Percentiles rank a stretch among this genome's conserved stretches.
These are phyloP conservation scores for Xiphophorus maculatus DNA, from an alignment of 2,113 vertebrate genomes.

Conservation along the genomic window DNA sequence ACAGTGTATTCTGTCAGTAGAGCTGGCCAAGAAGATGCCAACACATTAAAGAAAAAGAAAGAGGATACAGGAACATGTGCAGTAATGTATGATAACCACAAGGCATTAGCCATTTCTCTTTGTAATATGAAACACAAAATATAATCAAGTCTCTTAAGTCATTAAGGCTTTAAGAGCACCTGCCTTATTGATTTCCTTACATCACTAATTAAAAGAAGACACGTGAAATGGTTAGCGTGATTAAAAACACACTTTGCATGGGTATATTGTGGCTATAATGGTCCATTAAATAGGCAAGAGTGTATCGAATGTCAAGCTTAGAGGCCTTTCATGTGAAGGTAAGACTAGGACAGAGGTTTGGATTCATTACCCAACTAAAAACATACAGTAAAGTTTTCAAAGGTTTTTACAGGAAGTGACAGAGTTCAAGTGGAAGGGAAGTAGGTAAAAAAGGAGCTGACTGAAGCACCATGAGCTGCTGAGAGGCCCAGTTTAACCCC, in stretches of 20 bases:
- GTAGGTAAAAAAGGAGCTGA: conserved; percentile 36
- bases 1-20: conserved; percentile 22
- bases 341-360: conserved; percentile 37
- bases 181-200: background rate
- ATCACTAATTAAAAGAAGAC: conserved; percentile 21
- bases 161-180: background rate
- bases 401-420: conserved; percentile 38
- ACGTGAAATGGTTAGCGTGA: background rate
- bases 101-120: conserved; percentile 1
- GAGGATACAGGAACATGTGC: background rate
- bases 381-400: conserved; percentile 9
- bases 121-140: background rate
- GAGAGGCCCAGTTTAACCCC: background rate
- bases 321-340: conserved; percentile 37
- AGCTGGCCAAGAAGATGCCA: conserved; percentile 10
- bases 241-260: background rate
- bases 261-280: background rate
- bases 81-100: conserved; percentile 13
- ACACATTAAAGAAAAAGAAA: background rate
- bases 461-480: conserved; percentile 3
- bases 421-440: conserved; percentile 23
- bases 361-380: conserved; percentile 14
- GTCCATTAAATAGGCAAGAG: conserved; percentile 6
- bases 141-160: background rate
- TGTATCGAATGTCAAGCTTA: background rate